Conservation (phyloP, 2,888 invertebrate genomes). For the Clanis bilineata region DNA sequence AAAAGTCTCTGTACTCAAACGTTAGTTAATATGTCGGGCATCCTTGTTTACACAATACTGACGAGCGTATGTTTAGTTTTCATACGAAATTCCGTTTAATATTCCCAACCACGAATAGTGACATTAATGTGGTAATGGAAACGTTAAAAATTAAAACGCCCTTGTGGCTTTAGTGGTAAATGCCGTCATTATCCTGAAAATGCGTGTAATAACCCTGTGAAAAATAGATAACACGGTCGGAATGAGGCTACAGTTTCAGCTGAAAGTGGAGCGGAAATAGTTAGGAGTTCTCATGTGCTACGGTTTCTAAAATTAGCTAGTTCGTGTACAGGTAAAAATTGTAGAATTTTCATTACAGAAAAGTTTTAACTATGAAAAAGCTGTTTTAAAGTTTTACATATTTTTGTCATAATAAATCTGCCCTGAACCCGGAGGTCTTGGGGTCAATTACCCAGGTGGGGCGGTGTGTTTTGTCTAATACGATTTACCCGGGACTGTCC, state of each 20-base stretch:
- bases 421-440: too few species aligned
- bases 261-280: neutral
- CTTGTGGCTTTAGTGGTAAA: constrained; percentile 14
- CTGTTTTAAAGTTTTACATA: too few species aligned
- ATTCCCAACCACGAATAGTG: constrained; percentile 1
- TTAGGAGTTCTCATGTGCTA: neutral
- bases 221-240: constrained; percentile 7
- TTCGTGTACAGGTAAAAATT: neutral
- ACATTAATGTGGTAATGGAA: constrained; percentile 12
- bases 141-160: constrained; percentile 17
- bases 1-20: neutral
- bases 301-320: neutral
- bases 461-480: too few species aligned
- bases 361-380: neutral
- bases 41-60: neutral
- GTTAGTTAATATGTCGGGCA: neutral
- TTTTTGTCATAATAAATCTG: too few species aligned
- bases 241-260: neutral
- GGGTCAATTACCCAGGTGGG: too few species aligned
- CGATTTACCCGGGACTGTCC: too few species aligned
- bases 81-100: neutral
- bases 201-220: constrained; percentile 5
- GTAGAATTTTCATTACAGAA: neutral
- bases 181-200: constrained; percentile 14
- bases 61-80: neutral